Evolutionary conservation across 2,888 invertebrate genomes (phyloP).

Genomic region (Pterobdella sp.): DNA sequence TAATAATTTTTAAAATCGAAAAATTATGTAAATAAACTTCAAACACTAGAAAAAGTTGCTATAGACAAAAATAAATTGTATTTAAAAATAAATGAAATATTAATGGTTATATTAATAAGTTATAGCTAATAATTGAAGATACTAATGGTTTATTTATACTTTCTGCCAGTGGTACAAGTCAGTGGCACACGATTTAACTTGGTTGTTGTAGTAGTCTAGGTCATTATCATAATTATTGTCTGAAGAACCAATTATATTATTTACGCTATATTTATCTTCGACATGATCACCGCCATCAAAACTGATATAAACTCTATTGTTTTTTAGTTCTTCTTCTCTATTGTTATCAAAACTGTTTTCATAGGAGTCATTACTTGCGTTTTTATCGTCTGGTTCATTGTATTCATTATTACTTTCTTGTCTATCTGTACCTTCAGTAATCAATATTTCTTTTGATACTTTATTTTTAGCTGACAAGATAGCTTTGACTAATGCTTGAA

Average conservation of each 20-base stretch:
- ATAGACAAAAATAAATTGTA: background rate
- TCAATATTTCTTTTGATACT: background rate
- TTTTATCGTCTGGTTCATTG: too few species aligned
- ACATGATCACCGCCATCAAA: background rate
- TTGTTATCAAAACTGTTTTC: too few species aligned
- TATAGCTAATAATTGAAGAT: too few species aligned
- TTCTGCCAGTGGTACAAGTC: constrained; percentile 14
- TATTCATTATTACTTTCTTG: too few species aligned
- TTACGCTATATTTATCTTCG: background rate
- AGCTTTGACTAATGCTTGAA: constrained; percentile 23
- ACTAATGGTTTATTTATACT: too few species aligned
- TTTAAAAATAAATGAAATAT: background rate
- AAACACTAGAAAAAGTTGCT: background rate
- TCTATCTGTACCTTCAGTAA: too few species aligned
- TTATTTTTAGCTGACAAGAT: constrained; percentile 21
- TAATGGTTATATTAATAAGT: background rate
- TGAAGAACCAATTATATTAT: background rate
- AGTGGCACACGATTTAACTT: background rate
- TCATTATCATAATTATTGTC: constrained; percentile 5
- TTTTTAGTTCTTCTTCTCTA: too few species aligned
- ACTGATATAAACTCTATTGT: background rate
- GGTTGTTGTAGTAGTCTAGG: background rate
- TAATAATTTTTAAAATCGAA: background rate
- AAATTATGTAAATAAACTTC: background rate
- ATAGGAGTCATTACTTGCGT: too few species aligned